Evolutionary conservation across 2,888 invertebrate species (phyloP).

Genomic region (Aphodius granarius): DNA sequence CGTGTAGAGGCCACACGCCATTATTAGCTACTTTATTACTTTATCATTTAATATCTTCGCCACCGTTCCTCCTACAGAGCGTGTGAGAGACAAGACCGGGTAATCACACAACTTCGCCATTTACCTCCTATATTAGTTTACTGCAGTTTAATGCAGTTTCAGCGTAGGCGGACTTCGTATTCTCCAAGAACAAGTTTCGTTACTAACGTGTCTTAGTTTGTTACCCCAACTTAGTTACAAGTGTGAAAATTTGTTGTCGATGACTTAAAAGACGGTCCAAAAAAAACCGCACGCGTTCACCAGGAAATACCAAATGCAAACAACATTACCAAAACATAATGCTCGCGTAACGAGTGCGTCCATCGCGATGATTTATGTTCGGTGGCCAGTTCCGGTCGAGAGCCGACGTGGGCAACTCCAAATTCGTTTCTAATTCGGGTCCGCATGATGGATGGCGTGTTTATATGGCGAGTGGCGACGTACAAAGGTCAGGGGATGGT

Average conservation of each 20-base stretch:
- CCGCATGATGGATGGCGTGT: conserved; percentile 29
- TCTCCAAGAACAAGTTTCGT: neutral
- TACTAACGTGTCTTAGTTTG: neutral
- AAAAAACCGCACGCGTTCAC: neutral
- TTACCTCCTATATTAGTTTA: conserved; percentile 17
- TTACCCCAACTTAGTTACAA: neutral
- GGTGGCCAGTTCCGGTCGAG: conserved; percentile 26
- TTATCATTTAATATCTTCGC: conserved; percentile 42
- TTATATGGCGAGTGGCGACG: conserved; percentile 48
- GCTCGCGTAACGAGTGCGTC: neutral
- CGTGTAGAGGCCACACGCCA: conserved; percentile 43
- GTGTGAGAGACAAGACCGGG: conserved; percentile 7
- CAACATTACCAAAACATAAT: neutral
- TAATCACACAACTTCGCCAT: conserved; percentile 22
- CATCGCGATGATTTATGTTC: conserved; percentile 20
- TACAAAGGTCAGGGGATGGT: conserved; percentile 56
- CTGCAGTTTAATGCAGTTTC: conserved; percentile 18
- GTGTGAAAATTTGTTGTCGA: neutral
- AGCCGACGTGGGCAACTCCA: conserved; percentile 37
- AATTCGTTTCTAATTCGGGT: conserved; percentile 49
- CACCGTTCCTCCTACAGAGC: neutral
- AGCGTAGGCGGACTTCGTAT: neutral
- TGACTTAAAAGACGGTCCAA: neutral
- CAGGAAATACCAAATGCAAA: neutral
- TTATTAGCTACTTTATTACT: conserved; percentile 47